These are phyloP conservation scores for Limnephilus rhombicus DNA, from an alignment of 2,888 invertebrate genomes.

Conservation along the genomic window DNA sequence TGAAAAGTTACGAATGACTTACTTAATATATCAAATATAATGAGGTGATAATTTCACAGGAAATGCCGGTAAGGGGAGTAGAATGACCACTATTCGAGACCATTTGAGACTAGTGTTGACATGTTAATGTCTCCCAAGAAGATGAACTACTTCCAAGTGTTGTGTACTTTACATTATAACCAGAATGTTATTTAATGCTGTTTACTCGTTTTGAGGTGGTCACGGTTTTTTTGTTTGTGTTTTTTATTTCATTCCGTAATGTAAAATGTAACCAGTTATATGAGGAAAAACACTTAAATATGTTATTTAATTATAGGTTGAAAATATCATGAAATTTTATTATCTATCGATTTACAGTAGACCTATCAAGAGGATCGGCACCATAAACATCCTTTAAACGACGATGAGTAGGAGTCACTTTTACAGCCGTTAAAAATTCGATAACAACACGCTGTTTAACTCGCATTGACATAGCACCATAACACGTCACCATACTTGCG, in stretches of 20 bases:
- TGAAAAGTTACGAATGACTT: background rate
- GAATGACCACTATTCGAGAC: background rate
- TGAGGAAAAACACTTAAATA: too few relatives aligned
- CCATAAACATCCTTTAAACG: too few relatives aligned
- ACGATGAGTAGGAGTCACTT: too few relatives aligned
- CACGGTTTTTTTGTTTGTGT: background rate
- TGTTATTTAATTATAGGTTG: too few relatives aligned
- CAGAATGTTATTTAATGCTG: background rate
- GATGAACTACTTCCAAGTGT: background rate
- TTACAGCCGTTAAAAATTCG: too few relatives aligned
- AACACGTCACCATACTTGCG: too few relatives aligned
- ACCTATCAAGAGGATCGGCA: too few relatives aligned
- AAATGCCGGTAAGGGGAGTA: background rate
- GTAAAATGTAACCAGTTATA: too few relatives aligned
- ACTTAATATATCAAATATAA: constrained; percentile 16
- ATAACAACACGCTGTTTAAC: too few relatives aligned
- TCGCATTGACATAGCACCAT: too few relatives aligned
- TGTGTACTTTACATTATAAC: background rate
- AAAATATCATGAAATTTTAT: too few relatives aligned
- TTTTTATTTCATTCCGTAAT: background rate
- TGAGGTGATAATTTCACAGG: background rate
- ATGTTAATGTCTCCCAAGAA: constrained; percentile 1
- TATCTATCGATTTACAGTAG: too few relatives aligned
- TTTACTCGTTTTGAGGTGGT: background rate
- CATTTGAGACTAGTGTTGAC: background rate